These are phyloP conservation scores for Pelodiscus sinensis DNA, from an alignment of 2,113 vertebrate species.

Conservation along the genomic window DNA sequence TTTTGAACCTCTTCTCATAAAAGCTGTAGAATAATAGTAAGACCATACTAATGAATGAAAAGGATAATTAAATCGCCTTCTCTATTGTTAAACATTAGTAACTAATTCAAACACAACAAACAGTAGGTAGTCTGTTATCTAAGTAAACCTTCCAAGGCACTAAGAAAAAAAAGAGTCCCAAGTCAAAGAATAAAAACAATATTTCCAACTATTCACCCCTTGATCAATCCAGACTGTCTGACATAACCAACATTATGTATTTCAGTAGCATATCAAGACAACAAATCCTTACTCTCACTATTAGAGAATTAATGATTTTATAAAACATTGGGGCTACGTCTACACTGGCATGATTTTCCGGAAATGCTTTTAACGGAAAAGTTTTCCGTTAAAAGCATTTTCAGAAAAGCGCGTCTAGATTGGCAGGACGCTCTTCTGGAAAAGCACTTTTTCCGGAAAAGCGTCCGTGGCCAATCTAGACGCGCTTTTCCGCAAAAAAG, in stretches of 20 bases:
- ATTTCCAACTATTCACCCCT: background rate
- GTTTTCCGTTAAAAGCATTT: no score
- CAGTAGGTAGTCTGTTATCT: slow-evolving; percentile 7
- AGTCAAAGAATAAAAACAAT: background rate
- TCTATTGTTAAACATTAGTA: background rate
- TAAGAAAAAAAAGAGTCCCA: background rate
- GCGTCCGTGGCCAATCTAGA: no score
- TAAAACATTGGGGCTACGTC: background rate
- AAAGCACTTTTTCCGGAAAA: no score
- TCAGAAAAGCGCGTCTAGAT: no score
- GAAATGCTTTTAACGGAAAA: no score
- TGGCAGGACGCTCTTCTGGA: no score
- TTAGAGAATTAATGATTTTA: background rate
- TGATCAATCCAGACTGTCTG: background rate
- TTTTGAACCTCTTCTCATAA: background rate
- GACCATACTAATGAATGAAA: background rate
- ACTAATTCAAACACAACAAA: background rate
- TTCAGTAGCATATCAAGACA: background rate
- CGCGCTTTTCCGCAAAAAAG: no score
- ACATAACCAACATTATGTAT: slow-evolving; percentile 18
- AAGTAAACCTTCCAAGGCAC: background rate
- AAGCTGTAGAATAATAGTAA: background rate
- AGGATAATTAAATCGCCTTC: background rate
- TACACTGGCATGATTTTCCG: no score
- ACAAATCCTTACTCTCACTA: background rate